Base-by-base conservation (phyloP, 2,113 vertebrate genomes). In the Enhydra lutris region DNA sequence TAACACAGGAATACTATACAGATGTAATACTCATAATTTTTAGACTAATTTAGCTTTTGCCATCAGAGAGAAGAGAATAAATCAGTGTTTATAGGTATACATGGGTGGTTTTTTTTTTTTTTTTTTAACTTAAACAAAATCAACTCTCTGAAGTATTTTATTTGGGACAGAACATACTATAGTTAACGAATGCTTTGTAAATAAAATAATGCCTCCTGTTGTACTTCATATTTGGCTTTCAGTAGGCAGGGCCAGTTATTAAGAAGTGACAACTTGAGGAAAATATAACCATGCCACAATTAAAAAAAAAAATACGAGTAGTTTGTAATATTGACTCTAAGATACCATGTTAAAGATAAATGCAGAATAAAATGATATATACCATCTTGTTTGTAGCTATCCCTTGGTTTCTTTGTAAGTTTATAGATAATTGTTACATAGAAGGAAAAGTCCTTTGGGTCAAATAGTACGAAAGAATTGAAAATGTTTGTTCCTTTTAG, bases 1-100 rank as follows among this genome's bases (percentile, higher is more conserved):
- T 55, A 91, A 82, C n/a, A 23, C n/a, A 23, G 50, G 57, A 13
- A 17, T 86, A 36, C n/a, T 87, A 76, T 67, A 36, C 42, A 89
- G 73, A 79, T 84, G 69, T 39, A 83, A 29, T 78, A 63, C 45
- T 97, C 52, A 55, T 71, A 95, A 96, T 95, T 96, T 97, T 93
- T 78, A 94, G 52, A 83, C 52, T 67, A 94, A 96, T 94, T 97
- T 90, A 73, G 80, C 71, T 83, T 96, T 97, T 97, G 89, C 96
- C n/a, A 69, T 73, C 34, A 90, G 91, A 93, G 79, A 80, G 39
- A 78, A 63, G 23, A 81, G 80, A 95, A 90, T 95, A 94, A 95
- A 69, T 91, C 87, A 81, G 61, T 80, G 47, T 87, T 89, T 95
- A 36, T 57, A 57, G 81, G 36, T 95, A 34, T 91, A 29, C 21